Conservation (phyloP, 2,113 vertebrate genomes). For the Cynoglossus semilaevis region DNA sequence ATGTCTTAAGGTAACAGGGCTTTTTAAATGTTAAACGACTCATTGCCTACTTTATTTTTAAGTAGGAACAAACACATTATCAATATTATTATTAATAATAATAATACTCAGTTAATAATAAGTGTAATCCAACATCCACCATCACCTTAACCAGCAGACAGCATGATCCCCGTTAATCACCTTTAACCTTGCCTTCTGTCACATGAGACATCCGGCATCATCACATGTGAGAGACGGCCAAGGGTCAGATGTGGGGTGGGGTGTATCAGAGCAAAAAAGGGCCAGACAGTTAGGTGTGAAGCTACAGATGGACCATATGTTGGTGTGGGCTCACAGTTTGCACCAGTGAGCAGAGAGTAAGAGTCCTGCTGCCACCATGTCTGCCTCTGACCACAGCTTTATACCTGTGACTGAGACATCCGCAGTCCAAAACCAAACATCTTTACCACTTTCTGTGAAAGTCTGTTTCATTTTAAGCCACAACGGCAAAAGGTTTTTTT, state of each 20-base stretch:
- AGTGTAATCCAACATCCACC: conserved; percentile 3
- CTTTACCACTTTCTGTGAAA: background rate
- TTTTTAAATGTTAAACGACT: no score
- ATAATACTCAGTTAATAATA: no score
- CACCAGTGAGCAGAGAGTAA: conserved; percentile 62
- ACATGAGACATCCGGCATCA: conserved; percentile 5
- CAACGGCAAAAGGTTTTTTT: no score
- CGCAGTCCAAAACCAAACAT: background rate
- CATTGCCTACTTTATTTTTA: no score
- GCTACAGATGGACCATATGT: conserved; percentile 76
- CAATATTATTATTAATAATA: background rate
- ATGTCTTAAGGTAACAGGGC: no score
- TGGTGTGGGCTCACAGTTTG: conserved; percentile 43
- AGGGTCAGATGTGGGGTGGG: conserved; percentile 41
- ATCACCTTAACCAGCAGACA: conserved; percentile 4
- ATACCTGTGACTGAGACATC: conserved; percentile 20
- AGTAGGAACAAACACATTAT: no score
- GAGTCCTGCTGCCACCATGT: conserved; percentile 72
- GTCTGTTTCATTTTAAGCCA: background rate
- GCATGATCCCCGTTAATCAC: background rate
- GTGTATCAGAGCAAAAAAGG: conserved; percentile 66
- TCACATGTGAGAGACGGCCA: conserved; percentile 31
- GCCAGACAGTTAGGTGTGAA: conserved; percentile 72
- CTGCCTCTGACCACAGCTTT: conserved; percentile 51
- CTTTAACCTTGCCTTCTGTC: conserved; percentile 1